Evolutionary conservation across 2,888 invertebrate species (phyloP).

Genomic region (Hetaerina titia): DNA sequence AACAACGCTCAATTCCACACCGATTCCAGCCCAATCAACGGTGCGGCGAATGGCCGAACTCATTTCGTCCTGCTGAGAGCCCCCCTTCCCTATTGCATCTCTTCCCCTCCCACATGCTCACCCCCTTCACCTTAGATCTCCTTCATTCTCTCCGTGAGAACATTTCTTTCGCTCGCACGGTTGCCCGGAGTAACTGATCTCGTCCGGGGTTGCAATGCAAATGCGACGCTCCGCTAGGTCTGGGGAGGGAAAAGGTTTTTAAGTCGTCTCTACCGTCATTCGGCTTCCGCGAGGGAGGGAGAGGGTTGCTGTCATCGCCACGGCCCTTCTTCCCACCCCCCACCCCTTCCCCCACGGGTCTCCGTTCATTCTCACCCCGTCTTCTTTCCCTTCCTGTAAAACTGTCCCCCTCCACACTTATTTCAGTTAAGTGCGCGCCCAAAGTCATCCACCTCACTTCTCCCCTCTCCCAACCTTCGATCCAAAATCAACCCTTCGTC

Average conservation of each 20-base stretch:
- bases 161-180: slow-evolving; percentile 16
- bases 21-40: slow-evolving; percentile 56
- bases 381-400: background rate
- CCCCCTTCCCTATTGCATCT: background rate
- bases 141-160: background rate
- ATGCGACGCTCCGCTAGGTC: slow-evolving; percentile 31
- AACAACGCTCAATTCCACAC: slow-evolving; percentile 48
- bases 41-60: slow-evolving; percentile 11
- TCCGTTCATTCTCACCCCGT: background rate
- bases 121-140: background rate
- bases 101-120: background rate
- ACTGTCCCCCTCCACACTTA: background rate
- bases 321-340: background rate
- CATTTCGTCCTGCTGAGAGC: background rate
- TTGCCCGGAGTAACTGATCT: slow-evolving; percentile 45
- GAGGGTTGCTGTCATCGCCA: background rate
- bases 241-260: background rate
- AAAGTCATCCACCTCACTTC: background rate
- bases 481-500: background rate
- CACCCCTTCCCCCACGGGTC: background rate
- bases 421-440: background rate
- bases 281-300: background rate
- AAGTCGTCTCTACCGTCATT: background rate
- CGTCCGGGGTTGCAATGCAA: slow-evolving; percentile 28
- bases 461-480: background rate